A percentile compares a stretch with the other conserved stretches of the same genome.
Conservation (phyloP, 2,797 vertebrate species). For the Ceryle rudis region DNA sequence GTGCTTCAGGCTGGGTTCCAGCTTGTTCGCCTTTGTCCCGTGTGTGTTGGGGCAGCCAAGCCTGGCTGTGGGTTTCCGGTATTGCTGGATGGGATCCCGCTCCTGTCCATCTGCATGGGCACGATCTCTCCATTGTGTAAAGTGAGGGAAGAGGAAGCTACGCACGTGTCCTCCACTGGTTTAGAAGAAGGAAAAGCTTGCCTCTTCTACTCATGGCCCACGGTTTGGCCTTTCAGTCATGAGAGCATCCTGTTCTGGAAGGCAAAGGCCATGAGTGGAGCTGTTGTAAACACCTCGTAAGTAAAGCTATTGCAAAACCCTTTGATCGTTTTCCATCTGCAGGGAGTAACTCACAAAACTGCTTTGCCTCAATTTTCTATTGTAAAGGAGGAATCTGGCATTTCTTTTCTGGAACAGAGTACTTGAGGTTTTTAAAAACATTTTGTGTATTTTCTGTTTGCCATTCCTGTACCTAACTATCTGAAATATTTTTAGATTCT, state of each 20-base stretch:
- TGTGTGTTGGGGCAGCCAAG: constrained; percentile 1
- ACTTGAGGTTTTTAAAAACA: not conserved
- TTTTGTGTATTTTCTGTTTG: not conserved
- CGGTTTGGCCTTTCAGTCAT: not conserved
- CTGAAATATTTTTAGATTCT: constrained; percentile 36
- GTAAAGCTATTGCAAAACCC: not conserved
- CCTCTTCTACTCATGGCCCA: not conserved
- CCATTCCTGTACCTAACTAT: not conserved
- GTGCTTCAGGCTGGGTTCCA: constrained; percentile 34
- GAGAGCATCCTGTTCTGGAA: not conserved
- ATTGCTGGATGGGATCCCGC: not conserved
- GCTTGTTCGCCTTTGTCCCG: constrained; percentile 38
- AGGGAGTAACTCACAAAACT: not conserved
- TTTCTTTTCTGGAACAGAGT: constrained; percentile 19
- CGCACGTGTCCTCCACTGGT: accelerated
- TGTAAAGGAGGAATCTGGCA: not conserved
- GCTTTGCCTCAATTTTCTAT: not conserved
- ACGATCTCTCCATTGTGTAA: not conserved
- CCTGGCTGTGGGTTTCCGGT: not conserved
- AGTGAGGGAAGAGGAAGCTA: not conserved
- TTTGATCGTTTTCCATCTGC: not conserved
- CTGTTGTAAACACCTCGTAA: not conserved
- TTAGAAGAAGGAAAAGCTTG: not conserved
- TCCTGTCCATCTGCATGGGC: not conserved
- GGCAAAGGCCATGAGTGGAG: not conserved